Conservation (phyloP, 2,888 invertebrate species). For the Rhorus exstirpatorius region DNA sequence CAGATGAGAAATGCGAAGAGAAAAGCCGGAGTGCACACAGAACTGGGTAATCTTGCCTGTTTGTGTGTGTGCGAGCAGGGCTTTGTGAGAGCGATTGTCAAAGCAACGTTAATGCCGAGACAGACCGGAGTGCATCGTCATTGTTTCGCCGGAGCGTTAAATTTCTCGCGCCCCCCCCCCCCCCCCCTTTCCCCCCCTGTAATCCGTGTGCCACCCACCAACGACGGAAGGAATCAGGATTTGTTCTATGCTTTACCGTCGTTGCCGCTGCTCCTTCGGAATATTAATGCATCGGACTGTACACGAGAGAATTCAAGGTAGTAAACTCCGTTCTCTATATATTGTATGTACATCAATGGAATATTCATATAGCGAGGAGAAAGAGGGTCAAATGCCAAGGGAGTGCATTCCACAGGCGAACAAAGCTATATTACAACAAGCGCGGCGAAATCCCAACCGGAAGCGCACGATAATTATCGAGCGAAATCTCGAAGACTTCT, state of each 20-base stretch:
- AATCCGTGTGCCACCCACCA: constrained; percentile 20
- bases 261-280: constrained; percentile 40
- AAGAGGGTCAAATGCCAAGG: constrained; percentile 6
- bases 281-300: constrained; percentile 59
- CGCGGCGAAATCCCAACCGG: constrained; percentile 23
- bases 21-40: constrained; percentile 36
- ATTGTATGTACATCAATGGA: constrained; percentile 31
- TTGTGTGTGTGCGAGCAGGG: neutral
- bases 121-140: constrained; percentile 31
- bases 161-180: constrained; percentile 39
- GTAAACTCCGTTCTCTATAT: constrained; percentile 16
- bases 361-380: constrained; percentile 6
- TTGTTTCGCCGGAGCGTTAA: constrained; percentile 63
- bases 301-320: constrained; percentile 40
- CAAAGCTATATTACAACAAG: constrained; percentile 45
- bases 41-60: constrained; percentile 20
- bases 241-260: constrained; percentile 62
- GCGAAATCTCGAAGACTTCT: constrained; percentile 3
- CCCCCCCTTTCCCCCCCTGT: constrained; percentile 15
- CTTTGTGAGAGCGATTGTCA: constrained; percentile 51
- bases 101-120: constrained; percentile 49
- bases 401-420: constrained; percentile 39
- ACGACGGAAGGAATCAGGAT: constrained; percentile 49
- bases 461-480: constrained; percentile 56
- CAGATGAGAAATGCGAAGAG: constrained; percentile 34